These are phyloP conservation scores for Aurelia aurita complex sp. Pacific DNA, from an alignment of 30 jellyfish, hydroid and myxozoan genomes.

Conservation along the genomic window DNA sequence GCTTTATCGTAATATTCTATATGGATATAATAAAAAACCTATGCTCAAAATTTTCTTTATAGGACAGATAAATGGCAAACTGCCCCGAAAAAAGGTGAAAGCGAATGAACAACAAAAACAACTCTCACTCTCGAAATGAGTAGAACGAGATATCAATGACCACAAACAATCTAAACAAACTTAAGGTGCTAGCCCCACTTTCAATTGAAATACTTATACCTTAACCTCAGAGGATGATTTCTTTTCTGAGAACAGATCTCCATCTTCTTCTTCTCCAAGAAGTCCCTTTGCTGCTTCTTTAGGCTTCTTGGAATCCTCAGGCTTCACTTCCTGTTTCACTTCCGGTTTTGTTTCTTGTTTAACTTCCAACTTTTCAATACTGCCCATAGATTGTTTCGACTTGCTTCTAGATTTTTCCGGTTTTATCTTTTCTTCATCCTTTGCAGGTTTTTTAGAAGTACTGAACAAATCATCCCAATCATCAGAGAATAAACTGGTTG, in stretches of 20 bases:
- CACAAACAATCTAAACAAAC: too few relatives aligned
- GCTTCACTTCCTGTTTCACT: slow-evolving; percentile 14
- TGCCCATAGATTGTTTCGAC: neutral
- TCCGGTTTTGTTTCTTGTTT: slow-evolving; percentile 1
- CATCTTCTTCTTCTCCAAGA: slow-evolving; percentile 51
- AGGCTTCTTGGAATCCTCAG: neutral
- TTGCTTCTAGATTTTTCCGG: neutral
- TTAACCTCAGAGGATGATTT: neutral
- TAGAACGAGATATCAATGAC: too few relatives aligned
- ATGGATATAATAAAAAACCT: too few relatives aligned
- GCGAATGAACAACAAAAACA: too few relatives aligned
- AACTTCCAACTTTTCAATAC: too few relatives aligned
- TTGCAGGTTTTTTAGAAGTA: slow-evolving; percentile 4
- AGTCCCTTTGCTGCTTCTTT: slow-evolving; percentile 1
- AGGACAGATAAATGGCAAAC: too few relatives aligned
- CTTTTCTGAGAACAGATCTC: slow-evolving; percentile 1
- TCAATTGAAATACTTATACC: neutral
- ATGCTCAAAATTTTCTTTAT: too few relatives aligned
- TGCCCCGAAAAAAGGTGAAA: too few relatives aligned
- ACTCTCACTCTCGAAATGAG: too few relatives aligned
- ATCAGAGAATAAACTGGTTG: slow-evolving; percentile 39
- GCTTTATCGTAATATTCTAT: too few relatives aligned
- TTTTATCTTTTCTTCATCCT: neutral
- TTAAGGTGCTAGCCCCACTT: too few relatives aligned
- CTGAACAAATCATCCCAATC: slow-evolving; percentile 62